Evolutionary conservation across 1,140 invertebrate genomes (phyloP), one percentile per base, ranked within the genome.

Genomic region (Drosophila jambulina): DNA sequence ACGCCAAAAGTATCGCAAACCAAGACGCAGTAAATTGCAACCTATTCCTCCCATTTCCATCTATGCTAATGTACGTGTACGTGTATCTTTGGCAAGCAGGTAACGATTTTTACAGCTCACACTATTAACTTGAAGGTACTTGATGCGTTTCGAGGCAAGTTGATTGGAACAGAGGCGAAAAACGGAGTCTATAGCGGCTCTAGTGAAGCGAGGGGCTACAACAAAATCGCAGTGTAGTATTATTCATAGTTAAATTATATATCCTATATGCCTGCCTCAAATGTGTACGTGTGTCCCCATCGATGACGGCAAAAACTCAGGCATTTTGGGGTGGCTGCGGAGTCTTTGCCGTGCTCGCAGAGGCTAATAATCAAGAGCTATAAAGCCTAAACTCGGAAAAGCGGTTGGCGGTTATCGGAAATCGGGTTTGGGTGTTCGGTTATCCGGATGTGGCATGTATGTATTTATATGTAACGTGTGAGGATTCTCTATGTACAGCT

Each of bases 51-150:
- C 54, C 5, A 48, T 78, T 54, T 74, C 40, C 43, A 84, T 72
- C 27, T 83, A 68, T 49, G 80, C 84, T 87, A 79, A 67, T 79
- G 48, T 80, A 61, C 23, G 53, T 72, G 46, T 78, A 56, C 68
- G 56, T 57, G 51, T 67, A 61, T 86, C 69, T 81, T 84, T 86
- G 85, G 85, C 87, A 92, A 92, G 91, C 91, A 92, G 91, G 91
- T 92, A 92, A 92, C 91, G 46, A 56, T 86, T 87, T 82, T 92
- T 92, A 92, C 91, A 92, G 91, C 91, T 92, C 91, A 88, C 87
- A 91, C 91, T 92, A 92, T 92, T 88, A 77, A 81, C 60, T 88
- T 84, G 84, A 88, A 92, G 91, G 91, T 92, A 92, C 81, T 77
- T 88, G 68, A 91, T 91, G 87, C 82, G 72, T 70, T 80, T 71